These are phyloP conservation scores for Agrilus planipennis DNA, from an alignment of 1,140 invertebrate species.

Conservation along the genomic window DNA sequence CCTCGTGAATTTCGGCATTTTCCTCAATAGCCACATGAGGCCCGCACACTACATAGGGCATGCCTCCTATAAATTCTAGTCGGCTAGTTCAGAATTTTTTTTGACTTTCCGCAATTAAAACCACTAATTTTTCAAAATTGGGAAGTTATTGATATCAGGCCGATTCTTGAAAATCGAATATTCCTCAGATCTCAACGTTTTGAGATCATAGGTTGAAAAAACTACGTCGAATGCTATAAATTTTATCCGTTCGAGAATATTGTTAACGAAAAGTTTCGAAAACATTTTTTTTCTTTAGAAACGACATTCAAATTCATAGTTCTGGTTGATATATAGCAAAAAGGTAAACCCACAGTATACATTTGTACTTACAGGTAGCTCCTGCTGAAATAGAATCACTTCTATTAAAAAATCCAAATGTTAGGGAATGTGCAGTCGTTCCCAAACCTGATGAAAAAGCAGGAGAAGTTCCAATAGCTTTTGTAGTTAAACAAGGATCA, in stretches of 20 bases:
- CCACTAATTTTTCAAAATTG: too few relatives aligned
- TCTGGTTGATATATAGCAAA: background rate
- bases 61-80: too few relatives aligned
- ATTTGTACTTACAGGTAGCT: slow-evolving; percentile 50
- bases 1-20: too few relatives aligned
- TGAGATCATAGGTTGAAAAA: background rate
- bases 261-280: background rate
- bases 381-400: slow-evolving; percentile 65
- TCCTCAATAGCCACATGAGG: background rate
- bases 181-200: background rate
- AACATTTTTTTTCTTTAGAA: background rate
- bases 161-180: background rate
- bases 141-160: too few relatives aligned
- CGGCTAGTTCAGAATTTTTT: too few relatives aligned
- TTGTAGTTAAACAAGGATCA: slow-evolving; percentile 42
- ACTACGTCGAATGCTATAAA: background rate
- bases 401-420: slow-evolving; percentile 47
- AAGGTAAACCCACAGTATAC: slow-evolving; percentile 28
- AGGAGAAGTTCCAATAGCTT: slow-evolving; percentile 60
- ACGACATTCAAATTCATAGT: background rate
- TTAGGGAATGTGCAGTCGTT: slow-evolving; percentile 60
- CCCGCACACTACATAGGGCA: too few relatives aligned
- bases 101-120: too few relatives aligned
- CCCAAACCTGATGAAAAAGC: slow-evolving; percentile 50
- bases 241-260: background rate